Conservation (phyloP, 2,888 invertebrate species). For the Strigamia transsilvanica region DNA sequence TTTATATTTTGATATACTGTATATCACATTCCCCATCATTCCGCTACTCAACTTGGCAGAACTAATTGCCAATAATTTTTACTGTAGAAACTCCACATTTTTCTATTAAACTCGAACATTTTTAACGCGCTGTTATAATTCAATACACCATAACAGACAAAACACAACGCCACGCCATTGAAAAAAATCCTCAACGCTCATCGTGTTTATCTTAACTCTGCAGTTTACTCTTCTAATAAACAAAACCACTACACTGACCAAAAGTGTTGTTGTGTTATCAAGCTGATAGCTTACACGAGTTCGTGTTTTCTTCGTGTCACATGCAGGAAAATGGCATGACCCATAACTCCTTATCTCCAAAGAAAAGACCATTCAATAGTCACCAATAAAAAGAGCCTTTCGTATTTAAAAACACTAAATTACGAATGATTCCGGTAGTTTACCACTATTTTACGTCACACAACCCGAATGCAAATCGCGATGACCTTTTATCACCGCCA, state of each 20-base stretch:
- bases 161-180: background rate
- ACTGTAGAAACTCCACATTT: background rate
- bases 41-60: background rate
- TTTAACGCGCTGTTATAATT: background rate
- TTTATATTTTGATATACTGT: conserved; percentile 32
- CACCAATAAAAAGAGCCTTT: background rate
- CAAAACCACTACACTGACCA: conserved; percentile 10
- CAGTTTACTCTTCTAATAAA: background rate
- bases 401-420: background rate
- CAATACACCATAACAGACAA: background rate
- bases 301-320: conserved; percentile 23
- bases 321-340: conserved; percentile 6
- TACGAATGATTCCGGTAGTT: too few species aligned
- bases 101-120: background rate
- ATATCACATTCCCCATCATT: background rate
- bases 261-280: conserved; percentile 28
- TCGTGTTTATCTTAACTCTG: conserved; percentile 32
- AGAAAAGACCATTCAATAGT: background rate
- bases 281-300: conserved; percentile 23
- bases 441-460: too few species aligned
- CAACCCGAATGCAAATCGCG: too few species aligned
- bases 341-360: conserved; percentile 2
- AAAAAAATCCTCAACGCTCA: background rate
- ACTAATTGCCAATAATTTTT: conserved; percentile 29
- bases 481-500: too few species aligned